A percentile compares a stretch with the other conserved stretches of the same genome.
Conservation (phyloP, 2,888 invertebrate genomes). For the Shargacucullia verbasci region DNA sequence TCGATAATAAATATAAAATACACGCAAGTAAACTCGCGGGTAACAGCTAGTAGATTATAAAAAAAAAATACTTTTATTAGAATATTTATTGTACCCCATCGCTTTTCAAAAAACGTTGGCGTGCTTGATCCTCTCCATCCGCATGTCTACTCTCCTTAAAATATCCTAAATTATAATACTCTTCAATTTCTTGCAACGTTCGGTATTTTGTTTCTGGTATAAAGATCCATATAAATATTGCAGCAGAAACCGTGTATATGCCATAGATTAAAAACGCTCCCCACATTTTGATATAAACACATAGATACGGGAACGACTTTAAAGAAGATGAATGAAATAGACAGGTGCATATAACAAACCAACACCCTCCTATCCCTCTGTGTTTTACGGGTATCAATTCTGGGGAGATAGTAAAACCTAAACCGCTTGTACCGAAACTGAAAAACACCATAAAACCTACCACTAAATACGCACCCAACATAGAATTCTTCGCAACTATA, state of each 20-base stretch:
- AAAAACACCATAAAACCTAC: constrained; percentile 2
- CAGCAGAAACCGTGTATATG: background rate
- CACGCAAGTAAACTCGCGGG: no score
- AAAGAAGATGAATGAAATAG: constrained; percentile 9
- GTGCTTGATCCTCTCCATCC: background rate
- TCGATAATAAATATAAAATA: no score
- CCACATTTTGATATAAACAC: constrained; percentile 24
- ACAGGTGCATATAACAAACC: constrained; percentile 15
- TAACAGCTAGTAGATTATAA: no score
- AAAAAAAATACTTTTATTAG: no score
- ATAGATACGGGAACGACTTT: constrained; percentile 20
- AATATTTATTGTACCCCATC: background rate
- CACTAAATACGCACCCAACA: constrained; percentile 22
- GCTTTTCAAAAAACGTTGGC: constrained; percentile 13
- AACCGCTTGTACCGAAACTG: constrained; percentile 10
- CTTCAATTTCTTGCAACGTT: constrained; percentile 26
- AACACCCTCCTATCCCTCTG: constrained; percentile 10
- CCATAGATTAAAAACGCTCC: constrained; percentile 18
- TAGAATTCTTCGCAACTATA: constrained; percentile 14
- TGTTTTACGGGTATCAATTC: constrained; percentile 28
- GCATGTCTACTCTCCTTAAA: constrained; percentile 7
- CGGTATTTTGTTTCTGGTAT: constrained; percentile 20
- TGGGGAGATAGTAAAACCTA: constrained; percentile 16
- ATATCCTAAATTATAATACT: constrained; percentile 21
- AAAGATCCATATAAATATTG: background rate